A percentile compares a stretch with the other conserved stretches of the same genome.
These are phyloP conservation scores for Mesorhabditis belari DNA, from an alignment of 2,888 invertebrate genomes.

Conservation along the genomic window DNA sequence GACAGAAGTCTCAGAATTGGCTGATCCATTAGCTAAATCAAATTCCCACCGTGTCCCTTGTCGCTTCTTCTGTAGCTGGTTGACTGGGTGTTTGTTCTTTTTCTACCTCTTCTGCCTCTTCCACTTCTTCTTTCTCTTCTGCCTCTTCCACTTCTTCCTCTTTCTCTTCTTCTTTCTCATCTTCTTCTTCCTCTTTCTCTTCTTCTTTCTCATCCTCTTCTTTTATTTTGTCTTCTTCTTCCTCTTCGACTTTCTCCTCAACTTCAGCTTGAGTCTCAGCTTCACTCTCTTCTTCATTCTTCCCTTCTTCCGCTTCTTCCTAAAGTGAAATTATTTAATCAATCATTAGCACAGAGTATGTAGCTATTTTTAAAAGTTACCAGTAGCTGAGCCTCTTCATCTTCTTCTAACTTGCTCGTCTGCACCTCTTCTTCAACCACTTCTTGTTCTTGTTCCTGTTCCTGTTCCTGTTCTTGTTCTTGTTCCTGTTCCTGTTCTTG, in stretches of 20 bases:
- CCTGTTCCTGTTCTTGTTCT: constrained; percentile 8
- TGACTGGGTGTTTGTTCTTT: not conserved
- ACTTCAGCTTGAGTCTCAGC: constrained; percentile 2
- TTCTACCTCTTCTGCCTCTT: constrained; percentile 4
- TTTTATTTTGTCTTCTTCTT: not conserved
- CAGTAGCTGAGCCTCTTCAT: not conserved
- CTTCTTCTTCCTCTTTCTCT: constrained; percentile 8
- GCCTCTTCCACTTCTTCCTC: constrained; percentile 14
- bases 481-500: constrained; percentile 2
- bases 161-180: constrained; percentile 17
- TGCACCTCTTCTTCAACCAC: constrained; percentile 2
- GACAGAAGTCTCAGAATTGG: too few relatives aligned
- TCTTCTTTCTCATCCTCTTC: constrained; percentile 10
- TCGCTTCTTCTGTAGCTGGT: too few relatives aligned
- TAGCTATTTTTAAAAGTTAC: too few relatives aligned
- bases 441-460: not conserved
- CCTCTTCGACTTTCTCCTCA: constrained; percentile 1
- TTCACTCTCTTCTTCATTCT: constrained; percentile 7
- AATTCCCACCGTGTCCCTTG: too few relatives aligned
- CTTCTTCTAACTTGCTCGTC: not conserved
- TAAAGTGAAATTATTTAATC: too few relatives aligned
- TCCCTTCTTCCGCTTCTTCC: not conserved
- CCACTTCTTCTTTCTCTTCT: constrained; percentile 5
- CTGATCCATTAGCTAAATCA: too few relatives aligned
- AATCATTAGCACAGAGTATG: too few relatives aligned